Base-by-base conservation (phyloP, 2,797 vertebrate species). In the Sebastes cheni region DNA sequence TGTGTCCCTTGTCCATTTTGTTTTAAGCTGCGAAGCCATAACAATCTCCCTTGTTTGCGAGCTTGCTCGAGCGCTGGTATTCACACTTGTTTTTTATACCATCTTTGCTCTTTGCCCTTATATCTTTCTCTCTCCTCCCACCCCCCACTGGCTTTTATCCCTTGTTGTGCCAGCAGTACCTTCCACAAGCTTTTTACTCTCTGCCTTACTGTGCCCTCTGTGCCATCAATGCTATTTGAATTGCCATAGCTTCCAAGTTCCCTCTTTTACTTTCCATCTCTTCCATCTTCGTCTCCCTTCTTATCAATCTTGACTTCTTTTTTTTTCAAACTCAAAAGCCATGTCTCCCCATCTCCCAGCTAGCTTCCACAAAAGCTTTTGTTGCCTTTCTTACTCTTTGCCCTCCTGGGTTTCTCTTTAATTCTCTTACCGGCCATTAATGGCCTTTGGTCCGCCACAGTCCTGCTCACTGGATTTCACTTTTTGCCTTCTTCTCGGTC, bases 41-140 rank as follows among this genome's bases (percentile, higher is more conserved):
- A 91, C 69, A 77, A n/a, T 85, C 71, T 77, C 78, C 79, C 80
- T 73, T 64, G 78, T 84, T 89, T 87, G 80, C 72, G 75, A 42
- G 81, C 80, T 91, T 86, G 70, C 79, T 81, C 25, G 20, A 77
- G 55, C 16, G 4, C 67, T 59, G 27, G 61, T 79, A 70, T 81
- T 82, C 60, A 72, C 82, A 34, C 65, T 30, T 25, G 65, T 74
- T 89, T 84, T 32, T 84, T 59, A 16, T 64, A 39, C 70, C 5
- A 22, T 58, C 27, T 82, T 76, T 84, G 72, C 65, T 80, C 61
- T 83, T 75, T 81, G 71, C n/a, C 75, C 76, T 84, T n/a, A n/a
- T 23, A 34, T 59, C 70, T 52, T 13, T 77, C 61, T 78, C 69
- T 42, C 30, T n/a, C 32, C 61, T 65, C 11, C 4, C 34, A 2